Evolutionary conservation across 2,797 vertebrate species (phyloP).

Genomic region (Chloroceryle amazona): DNA sequence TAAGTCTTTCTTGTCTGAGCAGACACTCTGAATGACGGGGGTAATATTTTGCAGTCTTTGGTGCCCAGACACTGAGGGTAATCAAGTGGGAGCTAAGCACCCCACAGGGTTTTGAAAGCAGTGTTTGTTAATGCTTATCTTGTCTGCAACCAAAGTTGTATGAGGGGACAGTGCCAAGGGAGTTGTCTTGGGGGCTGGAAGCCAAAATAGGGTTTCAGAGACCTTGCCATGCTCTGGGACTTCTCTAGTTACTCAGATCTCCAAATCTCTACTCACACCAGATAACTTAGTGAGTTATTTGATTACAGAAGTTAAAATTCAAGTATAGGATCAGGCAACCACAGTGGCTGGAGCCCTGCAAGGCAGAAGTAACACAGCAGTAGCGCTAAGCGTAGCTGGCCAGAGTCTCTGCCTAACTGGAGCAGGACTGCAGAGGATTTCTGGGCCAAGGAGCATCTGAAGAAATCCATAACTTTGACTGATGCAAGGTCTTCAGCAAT

Average conservation of each 20-base stretch:
- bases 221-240: neutral
- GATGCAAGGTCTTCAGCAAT: neutral
- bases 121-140: neutral
- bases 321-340: neutral
- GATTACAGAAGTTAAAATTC: neutral
- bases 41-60: neutral
- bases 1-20: neutral
- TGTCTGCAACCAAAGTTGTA: neutral
- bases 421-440: neutral
- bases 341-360: neutral
- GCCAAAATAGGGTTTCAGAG: neutral
- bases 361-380: rapidly evolving
- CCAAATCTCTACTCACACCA: neutral
- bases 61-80: neutral
- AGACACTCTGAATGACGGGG: neutral
- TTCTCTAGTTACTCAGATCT: neutral
- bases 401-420: neutral
- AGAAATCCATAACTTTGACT: neutral
- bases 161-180: neutral
- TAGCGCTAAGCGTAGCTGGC: neutral
- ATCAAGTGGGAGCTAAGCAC: neutral
- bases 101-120: neutral
- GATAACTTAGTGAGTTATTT: neutral
- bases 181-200: neutral
- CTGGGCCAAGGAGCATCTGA: neutral